phyloP scores from a whole-genome alignment of 2,797 vertebrate genomes.

The Emydoidea blandingii region DNA sequence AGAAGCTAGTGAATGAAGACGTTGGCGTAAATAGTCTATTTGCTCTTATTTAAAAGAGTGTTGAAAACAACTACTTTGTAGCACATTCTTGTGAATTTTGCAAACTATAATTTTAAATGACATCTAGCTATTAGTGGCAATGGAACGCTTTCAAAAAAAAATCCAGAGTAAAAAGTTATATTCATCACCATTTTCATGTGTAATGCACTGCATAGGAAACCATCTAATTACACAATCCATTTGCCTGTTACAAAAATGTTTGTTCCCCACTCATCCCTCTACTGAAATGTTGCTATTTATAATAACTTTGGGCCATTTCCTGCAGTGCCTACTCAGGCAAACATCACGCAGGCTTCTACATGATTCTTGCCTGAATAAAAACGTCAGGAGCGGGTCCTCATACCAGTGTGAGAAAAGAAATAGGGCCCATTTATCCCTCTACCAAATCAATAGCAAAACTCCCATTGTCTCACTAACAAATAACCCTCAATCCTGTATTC shows the following conservation, averaged over 20 bases:
- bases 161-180: accelerated
- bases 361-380: neutral
- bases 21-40: accelerated
- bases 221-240: neutral
- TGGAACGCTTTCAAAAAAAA: neutral
- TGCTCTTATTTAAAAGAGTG: neutral
- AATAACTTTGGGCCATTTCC: neutral
- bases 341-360: neutral
- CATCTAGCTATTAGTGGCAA: accelerated
- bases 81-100: accelerated
- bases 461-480: neutral
- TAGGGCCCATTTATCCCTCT: neutral
- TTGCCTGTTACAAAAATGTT: neutral
- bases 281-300: neutral
- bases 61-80: neutral
- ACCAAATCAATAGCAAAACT: neutral
- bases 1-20: neutral
- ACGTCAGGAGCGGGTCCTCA: neutral
- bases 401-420: neutral
- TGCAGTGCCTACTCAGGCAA: neutral
- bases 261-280: neutral
- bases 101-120: neutral
- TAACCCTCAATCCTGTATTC: neutral
- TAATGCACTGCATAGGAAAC: neutral
- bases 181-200: neutral